A percentile compares a stretch with the other conserved stretches of the same genome.
phyloP scores from a whole-genome alignment of 1,140 invertebrate genomes.

The Nixonia krombeini region DNA sequence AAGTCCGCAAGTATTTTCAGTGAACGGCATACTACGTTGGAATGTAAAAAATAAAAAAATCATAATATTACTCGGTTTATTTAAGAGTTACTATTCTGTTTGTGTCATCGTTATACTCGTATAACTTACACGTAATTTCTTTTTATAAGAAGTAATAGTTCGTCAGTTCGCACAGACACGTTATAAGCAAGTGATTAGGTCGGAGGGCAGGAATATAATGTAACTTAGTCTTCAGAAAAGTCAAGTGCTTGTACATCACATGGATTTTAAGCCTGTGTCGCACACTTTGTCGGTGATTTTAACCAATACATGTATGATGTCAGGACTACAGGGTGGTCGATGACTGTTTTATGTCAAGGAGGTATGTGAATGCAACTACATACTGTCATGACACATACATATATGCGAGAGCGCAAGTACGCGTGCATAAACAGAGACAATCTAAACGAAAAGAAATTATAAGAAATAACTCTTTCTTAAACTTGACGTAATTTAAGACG shows the following conservation, averaged over 20 bases:
- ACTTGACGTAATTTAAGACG: too few species aligned
- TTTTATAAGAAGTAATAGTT: not conserved
- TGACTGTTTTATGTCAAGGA: slow-evolving; percentile 36
- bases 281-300: slow-evolving; percentile 44
- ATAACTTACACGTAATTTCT: not conserved
- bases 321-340: slow-evolving; percentile 33
- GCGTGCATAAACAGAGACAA: too few species aligned
- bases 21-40: too few species aligned
- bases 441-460: too few species aligned
- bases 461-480: too few species aligned
- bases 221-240: slow-evolving; percentile 61
- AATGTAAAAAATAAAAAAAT: too few species aligned
- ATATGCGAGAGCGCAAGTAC: too few species aligned
- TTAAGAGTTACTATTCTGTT: too few species aligned
- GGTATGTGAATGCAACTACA: slow-evolving; percentile 25
- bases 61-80: too few species aligned
- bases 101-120: not conserved
- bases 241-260: slow-evolving; percentile 60
- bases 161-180: not conserved
- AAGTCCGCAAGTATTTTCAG: too few species aligned
- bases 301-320: slow-evolving; percentile 42
- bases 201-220: slow-evolving; percentile 67
- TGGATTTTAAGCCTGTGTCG: slow-evolving; percentile 37
- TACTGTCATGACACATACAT: too few species aligned
- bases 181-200: slow-evolving; percentile 60